Conservation (phyloP, 2,113 vertebrate genomes). For the Pterocles gutturalis region DNA sequence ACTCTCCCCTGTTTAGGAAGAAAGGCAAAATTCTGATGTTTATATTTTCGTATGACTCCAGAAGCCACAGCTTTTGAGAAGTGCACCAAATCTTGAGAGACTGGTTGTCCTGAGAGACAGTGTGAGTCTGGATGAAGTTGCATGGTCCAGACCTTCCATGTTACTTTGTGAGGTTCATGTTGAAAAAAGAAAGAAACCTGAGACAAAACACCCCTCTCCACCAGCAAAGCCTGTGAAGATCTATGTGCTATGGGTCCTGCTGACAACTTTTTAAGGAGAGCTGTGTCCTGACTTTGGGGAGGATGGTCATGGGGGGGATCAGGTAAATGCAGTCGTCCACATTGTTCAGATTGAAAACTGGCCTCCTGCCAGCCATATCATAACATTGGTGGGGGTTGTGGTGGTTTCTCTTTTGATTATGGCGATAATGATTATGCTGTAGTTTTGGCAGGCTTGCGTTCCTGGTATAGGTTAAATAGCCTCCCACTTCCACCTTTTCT, state of each 20-base stretch:
- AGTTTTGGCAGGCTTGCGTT: neutral
- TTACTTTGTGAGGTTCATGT: neutral
- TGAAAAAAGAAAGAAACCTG: neutral
- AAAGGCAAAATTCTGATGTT: neutral
- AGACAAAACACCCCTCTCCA: neutral
- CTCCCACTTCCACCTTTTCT: neutral
- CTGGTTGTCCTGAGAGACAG: neutral
- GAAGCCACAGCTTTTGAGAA: neutral
- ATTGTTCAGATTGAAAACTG: neutral
- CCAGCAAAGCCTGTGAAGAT: neutral
- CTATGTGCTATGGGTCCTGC: rapidly evolving
- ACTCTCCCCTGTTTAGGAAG: neutral
- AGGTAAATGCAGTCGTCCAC: rapidly evolving
- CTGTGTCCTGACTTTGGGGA: neutral
- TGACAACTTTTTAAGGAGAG: neutral
- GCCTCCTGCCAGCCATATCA: neutral
- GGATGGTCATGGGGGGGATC: neutral
- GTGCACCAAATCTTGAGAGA: neutral
- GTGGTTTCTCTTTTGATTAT: neutral
- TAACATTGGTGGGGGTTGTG: neutral
- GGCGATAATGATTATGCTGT: neutral
- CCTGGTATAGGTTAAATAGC: neutral
- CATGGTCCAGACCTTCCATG: neutral
- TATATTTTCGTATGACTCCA: neutral
- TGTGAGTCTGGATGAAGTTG: neutral